Base-by-base conservation (phyloP, 1,140 invertebrate genomes). In the Neelides sp. region DNA sequence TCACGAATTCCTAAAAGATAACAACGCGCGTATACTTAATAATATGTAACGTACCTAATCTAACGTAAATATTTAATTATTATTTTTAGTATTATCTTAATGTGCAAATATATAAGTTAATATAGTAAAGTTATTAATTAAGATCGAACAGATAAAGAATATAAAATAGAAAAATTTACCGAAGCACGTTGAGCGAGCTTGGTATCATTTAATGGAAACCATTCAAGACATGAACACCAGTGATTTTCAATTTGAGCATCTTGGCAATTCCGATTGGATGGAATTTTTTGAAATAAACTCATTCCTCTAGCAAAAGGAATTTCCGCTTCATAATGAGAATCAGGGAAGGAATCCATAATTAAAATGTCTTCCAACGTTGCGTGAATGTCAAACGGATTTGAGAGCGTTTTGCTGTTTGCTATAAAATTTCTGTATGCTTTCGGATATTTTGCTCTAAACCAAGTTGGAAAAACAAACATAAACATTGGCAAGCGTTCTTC, bases 241-340 rank as follows among this genome's bases (percentile, higher is more conserved):
- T n/a, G n/a, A n/a, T n/a, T n/a, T n/a, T 89, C 85, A 43, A 95
- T 87, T 26, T 78, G 84, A 3, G 90, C 90, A 66, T 90, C 78
- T n/a, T 75, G 71, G 65, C 90, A 94, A 3, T 82, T 85, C 39
- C 89, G 71, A 37, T 78, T 74, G 17, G 66, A 55, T 15, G 83
- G 79, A 58, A 86, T 76, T 74, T 49, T 32, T 34, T 51, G 40
- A 44, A 67, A 66, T 32, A 63, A 51, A 20, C 61, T 64, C 23
- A 56, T 32, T 3, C 59, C 59, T 43, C 51, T 19, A 0, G 2
- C 12, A 19, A 15, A 17, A 22, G 32, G 8, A 10, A 7, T 12
- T 26, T 54, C 34, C 12, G 39, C 8, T 19, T 39, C 19, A 7
- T 12, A 32, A 13, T 39, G 49, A 58, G 45, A 52, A 27, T 30